A percentile compares a stretch with the other conserved stretches of the same genome.
Evolutionary conservation across 2,888 invertebrate species (phyloP).

Genomic region (Dioctria linearis): DNA sequence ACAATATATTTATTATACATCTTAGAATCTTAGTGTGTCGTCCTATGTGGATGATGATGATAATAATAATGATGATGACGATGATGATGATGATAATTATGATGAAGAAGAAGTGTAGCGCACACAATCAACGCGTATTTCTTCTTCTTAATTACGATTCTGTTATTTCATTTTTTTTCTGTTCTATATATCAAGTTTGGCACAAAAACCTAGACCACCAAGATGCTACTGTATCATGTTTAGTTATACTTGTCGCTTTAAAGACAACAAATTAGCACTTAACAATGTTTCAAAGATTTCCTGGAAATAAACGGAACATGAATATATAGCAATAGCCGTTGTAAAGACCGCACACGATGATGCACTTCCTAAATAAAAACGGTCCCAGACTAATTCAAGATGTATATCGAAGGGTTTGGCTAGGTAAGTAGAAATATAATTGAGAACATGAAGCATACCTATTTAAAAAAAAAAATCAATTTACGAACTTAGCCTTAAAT

Average conservation of each 20-base stretch:
- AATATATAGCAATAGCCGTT: not conserved
- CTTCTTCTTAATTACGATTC: conserved; percentile 9
- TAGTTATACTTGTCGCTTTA: conserved; percentile 15
- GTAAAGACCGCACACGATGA: conserved; percentile 13
- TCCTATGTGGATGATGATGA: no score
- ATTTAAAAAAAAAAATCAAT: no score
- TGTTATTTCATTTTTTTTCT: conserved; percentile 6
- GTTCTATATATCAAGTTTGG: not conserved
- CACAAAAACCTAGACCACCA: conserved; percentile 33
- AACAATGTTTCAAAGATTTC: conserved; percentile 27
- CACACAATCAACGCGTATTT: conserved; percentile 15
- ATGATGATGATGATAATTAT: no score
- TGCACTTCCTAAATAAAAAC: not conserved
- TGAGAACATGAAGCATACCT: no score
- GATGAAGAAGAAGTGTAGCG: conserved; percentile 12
- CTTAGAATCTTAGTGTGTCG: no score
- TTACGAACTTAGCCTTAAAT: no score
- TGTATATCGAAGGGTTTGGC: no score
- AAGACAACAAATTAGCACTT: conserved; percentile 38
- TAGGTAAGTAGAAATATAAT: no score
- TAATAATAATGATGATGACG: no score
- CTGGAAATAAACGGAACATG: conserved; percentile 26
- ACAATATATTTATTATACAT: conserved; percentile 1
- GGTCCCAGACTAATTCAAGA: no score
- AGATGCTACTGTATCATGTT: conserved; percentile 3